These are phyloP conservation scores for Xyliphius kryptos DNA, from an alignment of 2,113 vertebrate species.

Conservation along the genomic window DNA sequence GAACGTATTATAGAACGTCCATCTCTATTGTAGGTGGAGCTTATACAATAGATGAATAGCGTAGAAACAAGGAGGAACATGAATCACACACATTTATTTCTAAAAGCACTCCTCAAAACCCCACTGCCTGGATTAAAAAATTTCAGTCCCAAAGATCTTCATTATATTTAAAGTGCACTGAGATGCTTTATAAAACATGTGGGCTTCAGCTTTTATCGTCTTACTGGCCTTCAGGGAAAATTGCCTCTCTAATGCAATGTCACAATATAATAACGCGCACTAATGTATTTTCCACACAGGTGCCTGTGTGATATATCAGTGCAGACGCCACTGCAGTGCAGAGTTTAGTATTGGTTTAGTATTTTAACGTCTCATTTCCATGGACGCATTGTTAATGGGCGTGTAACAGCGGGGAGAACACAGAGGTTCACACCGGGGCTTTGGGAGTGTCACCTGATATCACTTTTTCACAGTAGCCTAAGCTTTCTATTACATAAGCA, in stretches of 20 bases:
- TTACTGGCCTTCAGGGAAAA: neutral
- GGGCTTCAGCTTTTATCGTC: neutral
- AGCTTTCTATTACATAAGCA: neutral
- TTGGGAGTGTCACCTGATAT: neutral
- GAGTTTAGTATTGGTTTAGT: no score
- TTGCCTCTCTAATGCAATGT: neutral
- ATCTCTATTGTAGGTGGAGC: no score
- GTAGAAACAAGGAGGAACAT: neutral
- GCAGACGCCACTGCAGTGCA: neutral
- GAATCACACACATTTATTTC: no score
- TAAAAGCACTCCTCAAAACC: neutral
- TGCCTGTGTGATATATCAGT: neutral
- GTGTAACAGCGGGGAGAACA: neutral
- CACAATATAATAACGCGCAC: neutral
- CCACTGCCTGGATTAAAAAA: no score
- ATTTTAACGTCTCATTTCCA: neutral
- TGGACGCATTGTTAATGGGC: neutral
- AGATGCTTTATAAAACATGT: neutral
- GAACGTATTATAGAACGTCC: no score
- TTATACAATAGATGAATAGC: no score
- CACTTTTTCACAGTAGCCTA: neutral
- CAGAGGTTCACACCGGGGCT: neutral
- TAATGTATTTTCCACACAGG: neutral
- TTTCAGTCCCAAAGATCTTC: neutral
- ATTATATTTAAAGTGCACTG: constrained; percentile 1